phyloP scores from a whole-genome alignment of 1,140 invertebrate species.

The Halesus radiatus region DNA sequence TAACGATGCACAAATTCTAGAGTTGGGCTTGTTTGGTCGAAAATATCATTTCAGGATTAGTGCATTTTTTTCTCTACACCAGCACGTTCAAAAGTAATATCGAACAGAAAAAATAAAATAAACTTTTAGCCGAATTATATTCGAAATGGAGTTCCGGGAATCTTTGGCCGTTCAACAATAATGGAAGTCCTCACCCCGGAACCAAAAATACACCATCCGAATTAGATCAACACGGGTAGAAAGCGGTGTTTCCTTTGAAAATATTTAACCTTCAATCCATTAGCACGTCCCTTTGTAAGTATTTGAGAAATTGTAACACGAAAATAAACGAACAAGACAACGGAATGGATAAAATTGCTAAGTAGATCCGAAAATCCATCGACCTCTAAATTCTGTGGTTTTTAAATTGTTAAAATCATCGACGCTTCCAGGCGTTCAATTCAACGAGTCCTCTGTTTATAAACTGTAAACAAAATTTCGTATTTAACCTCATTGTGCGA shows the following conservation, averaged over 20 bases:
- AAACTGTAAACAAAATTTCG: too few species aligned
- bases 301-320: constrained; percentile 5
- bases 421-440: too few species aligned
- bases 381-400: neutral
- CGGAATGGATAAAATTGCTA: neutral
- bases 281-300: constrained; percentile 33
- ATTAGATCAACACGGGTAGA: constrained; percentile 35
- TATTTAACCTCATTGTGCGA: too few species aligned
- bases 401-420: too few species aligned
- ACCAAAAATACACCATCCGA: constrained; percentile 21
- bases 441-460: too few species aligned
- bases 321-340: constrained; percentile 21
- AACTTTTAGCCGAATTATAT: constrained; percentile 16
- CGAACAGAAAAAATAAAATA: neutral
- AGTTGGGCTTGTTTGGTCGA: too few species aligned
- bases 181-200: constrained; percentile 12
- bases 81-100: too few species aligned
- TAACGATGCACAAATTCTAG: too few species aligned
- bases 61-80: too few species aligned
- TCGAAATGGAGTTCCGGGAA: neutral
- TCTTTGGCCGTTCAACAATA: constrained; percentile 21
- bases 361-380: neutral
- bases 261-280: constrained; percentile 31
- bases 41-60: too few species aligned
- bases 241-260: constrained; percentile 26